Base-by-base conservation (phyloP, 2,113 vertebrate genomes). In the Thinocorus orbignyianus region DNA sequence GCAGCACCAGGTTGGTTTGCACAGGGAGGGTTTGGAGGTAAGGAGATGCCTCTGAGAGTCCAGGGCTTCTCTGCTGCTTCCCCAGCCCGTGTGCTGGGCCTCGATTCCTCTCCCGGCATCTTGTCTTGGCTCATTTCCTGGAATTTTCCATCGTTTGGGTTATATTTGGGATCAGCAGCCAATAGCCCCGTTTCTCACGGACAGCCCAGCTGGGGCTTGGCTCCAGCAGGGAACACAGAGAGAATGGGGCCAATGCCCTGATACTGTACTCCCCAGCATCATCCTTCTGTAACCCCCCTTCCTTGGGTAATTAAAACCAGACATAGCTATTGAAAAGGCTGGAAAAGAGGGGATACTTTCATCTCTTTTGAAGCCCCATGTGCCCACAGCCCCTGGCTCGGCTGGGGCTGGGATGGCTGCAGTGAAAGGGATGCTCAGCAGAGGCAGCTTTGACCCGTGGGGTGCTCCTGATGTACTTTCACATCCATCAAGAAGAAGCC, bases 121-220 rank as follows among this genome's bases (percentile, higher is more conserved):
- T 69, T 83, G 57, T 69, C 92, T 94, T 97, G 96, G 97, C 97
- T 92, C 1, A 1, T 88, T 90, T 95, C 96, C 91, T 94, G 96
- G 97, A 97, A 97, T 97, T 95, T 97, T 91, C 93, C 83, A 80
- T 91, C 70, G 4, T 96, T 95, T 93, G 85, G 86, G 86, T 94
- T 95, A 81, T 96, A 80, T 92, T 95, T 94, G 96, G 83, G 93
- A 89, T 44, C 25, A 0, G 83, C 88, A 83, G 96, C 93, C 95
- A 96, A 94, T 87, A 94, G 72, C 91, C 88, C 92, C 20, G 0
- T 91, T 96, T 95, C 93, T 93, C 92, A 94, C 10, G 16, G 86
- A 65, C 91, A 79, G 69, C 88, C 86, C 86, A 94, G 91, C 96
- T 81, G 83, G 80, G 88, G 44, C 65, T 88, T 89, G 92, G 86